phyloP scores from a whole-genome alignment of 2,888 invertebrate species.

The Tetranychus truncatus region DNA sequence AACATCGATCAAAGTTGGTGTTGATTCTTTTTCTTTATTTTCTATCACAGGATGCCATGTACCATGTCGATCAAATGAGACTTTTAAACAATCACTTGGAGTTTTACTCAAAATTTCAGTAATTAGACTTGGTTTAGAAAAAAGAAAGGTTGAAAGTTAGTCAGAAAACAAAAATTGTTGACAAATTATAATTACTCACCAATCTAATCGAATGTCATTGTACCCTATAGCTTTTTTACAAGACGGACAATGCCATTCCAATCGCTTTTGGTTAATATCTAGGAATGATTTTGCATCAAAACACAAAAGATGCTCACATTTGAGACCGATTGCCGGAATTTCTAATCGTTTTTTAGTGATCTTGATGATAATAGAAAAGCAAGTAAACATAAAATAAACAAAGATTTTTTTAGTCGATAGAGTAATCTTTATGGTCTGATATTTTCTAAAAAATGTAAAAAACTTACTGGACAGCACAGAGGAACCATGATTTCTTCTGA shows the following conservation, averaged over 20 bases:
- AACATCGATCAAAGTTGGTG: slow-evolving; percentile 1
- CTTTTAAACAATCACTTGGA: background rate
- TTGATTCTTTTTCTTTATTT: no score
- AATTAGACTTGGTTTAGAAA: background rate
- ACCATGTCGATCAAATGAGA: slow-evolving; percentile 1
- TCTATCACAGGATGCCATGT: slow-evolving; percentile 9
- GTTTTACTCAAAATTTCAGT: background rate
- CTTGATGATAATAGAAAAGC: background rate
- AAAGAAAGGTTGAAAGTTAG: no score
- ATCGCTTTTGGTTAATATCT: background rate
- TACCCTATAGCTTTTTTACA: slow-evolving; percentile 6
- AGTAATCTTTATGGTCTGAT: no score
- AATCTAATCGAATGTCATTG: slow-evolving; percentile 9
- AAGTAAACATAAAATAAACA: no score
- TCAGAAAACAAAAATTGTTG: no score
- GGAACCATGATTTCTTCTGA: slow-evolving; percentile 7
- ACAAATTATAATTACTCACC: background rate
- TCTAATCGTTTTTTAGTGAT: slow-evolving; percentile 3
- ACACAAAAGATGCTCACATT: slow-evolving; percentile 8
- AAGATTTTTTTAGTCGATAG: no score
- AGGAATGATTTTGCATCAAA: slow-evolving; percentile 11
- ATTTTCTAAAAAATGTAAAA: background rate
- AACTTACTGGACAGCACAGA: background rate
- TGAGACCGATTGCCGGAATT: slow-evolving; percentile 5
- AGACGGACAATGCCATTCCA: slow-evolving; percentile 10